Base-by-base conservation (phyloP, 2,113 vertebrate genomes). In the Oryzias woworae region DNA sequence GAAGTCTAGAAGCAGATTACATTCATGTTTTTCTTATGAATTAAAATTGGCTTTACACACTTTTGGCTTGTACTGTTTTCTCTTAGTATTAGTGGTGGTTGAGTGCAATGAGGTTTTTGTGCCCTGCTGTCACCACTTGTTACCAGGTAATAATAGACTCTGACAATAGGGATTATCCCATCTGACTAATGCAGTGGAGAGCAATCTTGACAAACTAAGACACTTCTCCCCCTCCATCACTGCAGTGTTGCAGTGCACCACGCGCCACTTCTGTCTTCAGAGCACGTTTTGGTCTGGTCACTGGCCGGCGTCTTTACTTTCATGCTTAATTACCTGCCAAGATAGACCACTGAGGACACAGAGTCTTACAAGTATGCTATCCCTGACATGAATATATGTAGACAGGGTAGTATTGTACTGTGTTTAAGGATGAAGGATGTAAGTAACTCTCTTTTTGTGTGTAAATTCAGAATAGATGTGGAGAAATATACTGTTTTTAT, bases 311-410 rank as follows among this genome's bases (percentile, higher is more conserved):
- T 83, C 78, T 88, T 86, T 89, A 83, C 87, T 87, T 87, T 89
- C 86, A 84, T 79, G 80, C 74, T 80, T 88, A 88, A 90, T 88
- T 89, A 90, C 84, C 88, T 84, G 80, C 80, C 78, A 75, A 81
- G 84, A 90, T 82, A 76, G 78, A 82, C 23, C 52, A 8, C 58
- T 1, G 55, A 76, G 66, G 79, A 85, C 86, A 81, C 26, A 65
- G 67, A 67, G 41, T 81, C 71, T 51, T 68, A 77, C 78, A 68
- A 47, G 59, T 76, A 62, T 82, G 83, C 85, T 58, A 65, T 67
- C 65, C 54, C 50, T 77, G 77, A 82, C 79, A 66, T 62, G 70
- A 81, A 80, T 81, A 71, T 44, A 56, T 76, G 53, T 18, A 61
- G 69, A 73, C 43, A 26, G 17, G 41, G 23, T 43, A 31, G 50